phyloP scores from a whole-genome alignment of 2,888 invertebrate species.

The Coenonympha arcania region DNA sequence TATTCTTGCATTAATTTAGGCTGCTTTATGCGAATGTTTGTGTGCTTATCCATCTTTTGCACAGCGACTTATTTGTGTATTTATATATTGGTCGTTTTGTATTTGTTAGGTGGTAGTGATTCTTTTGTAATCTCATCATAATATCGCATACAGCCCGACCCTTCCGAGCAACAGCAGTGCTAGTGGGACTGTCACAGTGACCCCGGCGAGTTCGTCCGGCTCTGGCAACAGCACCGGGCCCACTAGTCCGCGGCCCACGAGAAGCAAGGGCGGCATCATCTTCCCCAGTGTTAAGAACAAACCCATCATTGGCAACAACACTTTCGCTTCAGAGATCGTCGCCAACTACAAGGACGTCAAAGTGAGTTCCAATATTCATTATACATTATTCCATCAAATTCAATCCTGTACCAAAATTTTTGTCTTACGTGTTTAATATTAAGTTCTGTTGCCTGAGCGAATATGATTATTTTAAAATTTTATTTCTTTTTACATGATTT shows the following conservation, averaged over 20 bases:
- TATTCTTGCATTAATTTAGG: constrained; percentile 40
- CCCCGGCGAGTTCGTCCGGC: constrained; percentile 44
- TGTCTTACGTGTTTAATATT: not conserved
- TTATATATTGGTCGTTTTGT: not conserved
- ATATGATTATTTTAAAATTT: not conserved
- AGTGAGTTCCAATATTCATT: constrained; percentile 71
- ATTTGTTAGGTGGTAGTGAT: not conserved
- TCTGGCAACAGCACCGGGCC: constrained; percentile 40
- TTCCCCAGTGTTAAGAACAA: constrained; percentile 94
- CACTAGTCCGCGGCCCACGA: constrained; percentile 62
- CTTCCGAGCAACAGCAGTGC: constrained; percentile 45
- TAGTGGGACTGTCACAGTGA: constrained; percentile 50
- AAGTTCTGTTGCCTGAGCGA: not conserved
- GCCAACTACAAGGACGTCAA: constrained; percentile 86
- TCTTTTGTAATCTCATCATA: constrained; percentile 45
- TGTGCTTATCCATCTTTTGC: constrained; percentile 33
- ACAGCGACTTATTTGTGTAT: constrained; percentile 34
- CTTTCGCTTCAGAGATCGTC: constrained; percentile 84
- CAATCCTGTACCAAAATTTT: not conserved
- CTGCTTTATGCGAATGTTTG: constrained; percentile 36
- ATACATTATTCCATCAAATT: not conserved
- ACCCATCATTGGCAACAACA: constrained; percentile 86
- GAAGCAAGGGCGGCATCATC: constrained; percentile 86
- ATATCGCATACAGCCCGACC: constrained; percentile 65
- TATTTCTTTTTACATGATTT: not conserved